Conservation (phyloP, 2,797 vertebrate species). For the Enteromius mattozi region DNA sequence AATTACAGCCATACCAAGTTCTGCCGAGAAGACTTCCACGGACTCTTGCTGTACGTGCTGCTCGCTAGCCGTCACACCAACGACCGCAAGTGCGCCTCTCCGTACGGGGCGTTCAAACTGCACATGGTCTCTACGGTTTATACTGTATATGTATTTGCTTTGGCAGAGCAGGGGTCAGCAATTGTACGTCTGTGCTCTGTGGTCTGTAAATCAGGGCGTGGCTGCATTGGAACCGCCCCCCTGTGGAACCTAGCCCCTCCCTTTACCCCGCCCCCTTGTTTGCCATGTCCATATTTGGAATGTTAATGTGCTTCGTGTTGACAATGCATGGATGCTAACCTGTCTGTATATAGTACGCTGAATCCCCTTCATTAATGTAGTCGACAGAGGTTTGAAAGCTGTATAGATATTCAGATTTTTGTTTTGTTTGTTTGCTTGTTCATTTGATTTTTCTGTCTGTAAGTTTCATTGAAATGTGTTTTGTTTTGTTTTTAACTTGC, state of each 20-base stretch:
- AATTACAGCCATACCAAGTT: constrained; percentile 84
- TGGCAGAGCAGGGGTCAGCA: constrained; percentile 49
- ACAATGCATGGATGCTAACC: constrained; percentile 96
- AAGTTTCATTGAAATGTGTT: constrained; percentile 56
- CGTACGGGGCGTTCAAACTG: constrained; percentile 24
- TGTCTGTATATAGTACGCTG: constrained; percentile 90
- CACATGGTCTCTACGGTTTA: constrained; percentile 42
- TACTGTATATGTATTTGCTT: constrained; percentile 44
- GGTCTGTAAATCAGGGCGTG: constrained; percentile 30
- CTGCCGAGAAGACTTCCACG: constrained; percentile 58
- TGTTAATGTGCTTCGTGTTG: constrained; percentile 93
- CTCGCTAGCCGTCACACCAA: constrained; percentile 3
- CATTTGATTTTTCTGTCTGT: constrained; percentile 49
- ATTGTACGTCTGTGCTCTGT: constrained; percentile 56
- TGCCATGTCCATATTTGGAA: constrained; percentile 84
- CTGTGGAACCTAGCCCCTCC: constrained; percentile 40
- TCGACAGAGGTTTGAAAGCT: constrained; percentile 76
- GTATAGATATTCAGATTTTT: constrained; percentile 74
- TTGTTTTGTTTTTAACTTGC: constrained; percentile 68
- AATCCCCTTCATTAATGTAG: constrained; percentile 79
- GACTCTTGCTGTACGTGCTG: constrained; percentile 24
- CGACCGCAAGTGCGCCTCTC: constrained; percentile 48
- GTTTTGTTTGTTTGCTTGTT: constrained; percentile 50
- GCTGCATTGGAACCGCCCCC: constrained; percentile 47
- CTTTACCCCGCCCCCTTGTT: constrained; percentile 54